Base-by-base conservation (phyloP, 1,140 invertebrate genomes). In the Caenorhabditis brenneri region DNA sequence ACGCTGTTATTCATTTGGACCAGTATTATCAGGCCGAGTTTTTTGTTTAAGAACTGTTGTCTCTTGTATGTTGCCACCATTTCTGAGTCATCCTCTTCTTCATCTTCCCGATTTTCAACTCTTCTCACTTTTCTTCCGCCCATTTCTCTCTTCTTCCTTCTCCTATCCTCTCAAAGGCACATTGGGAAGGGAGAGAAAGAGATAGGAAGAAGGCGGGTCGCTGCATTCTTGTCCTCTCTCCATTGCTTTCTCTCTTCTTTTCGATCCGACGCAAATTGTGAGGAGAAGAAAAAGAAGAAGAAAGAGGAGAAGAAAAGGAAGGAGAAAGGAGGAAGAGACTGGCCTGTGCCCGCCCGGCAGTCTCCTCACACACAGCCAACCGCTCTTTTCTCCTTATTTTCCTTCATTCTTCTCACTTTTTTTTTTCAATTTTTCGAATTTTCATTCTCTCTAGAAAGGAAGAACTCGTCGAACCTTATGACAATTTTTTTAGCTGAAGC, bases 361-460 rank as follows among this genome's bases (percentile, higher is more conserved):
- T 42, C 42, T 31, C 39, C 60, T 39, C 60, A 49, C 12, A 22
- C 55, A 36, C 58, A 24, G 7, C 19, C 10, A 49, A 48, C 55
- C 27, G 9, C 60, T n/a, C 31, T 48, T 36, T 51, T 69, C 69
- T 82, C 60, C 31, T 19, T 58, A 33, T 82, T 58, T 46, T 82
- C 27, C 58, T 82, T 83, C 69, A 29, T 58, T 83, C 81, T 83
- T 83, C 81, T 74, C 69, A 22, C 55, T 16, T 5, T 78, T 22
- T 24, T 42, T 79, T 79, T 55, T 42, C n/a, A n/a, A 27, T 48
- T 79, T 79, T 29, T 19, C 42, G 15, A n/a, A 24, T 29, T 80
- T 36, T 6, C 27, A 22, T 42, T 27, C 4, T 19, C 10, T 22
- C n/a, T 27, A 22, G 42, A 80, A 39, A 19, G 5, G n/a, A 39